phyloP scores from a whole-genome alignment of 2,888 invertebrate species.

The Calephelis perditalis region DNA sequence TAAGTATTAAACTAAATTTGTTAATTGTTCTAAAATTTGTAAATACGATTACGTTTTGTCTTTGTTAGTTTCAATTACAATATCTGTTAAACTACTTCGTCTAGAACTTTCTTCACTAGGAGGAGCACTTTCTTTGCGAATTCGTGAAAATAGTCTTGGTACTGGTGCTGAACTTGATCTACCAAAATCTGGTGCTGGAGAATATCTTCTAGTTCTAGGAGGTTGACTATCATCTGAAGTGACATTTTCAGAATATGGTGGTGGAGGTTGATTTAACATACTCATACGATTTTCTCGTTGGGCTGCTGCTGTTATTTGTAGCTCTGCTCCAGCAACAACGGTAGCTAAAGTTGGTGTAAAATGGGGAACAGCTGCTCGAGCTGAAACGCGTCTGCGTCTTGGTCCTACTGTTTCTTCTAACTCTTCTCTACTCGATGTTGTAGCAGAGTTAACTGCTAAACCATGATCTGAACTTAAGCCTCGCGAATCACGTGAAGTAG shows the following conservation, averaged over 20 bases:
- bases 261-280: constrained; percentile 66
- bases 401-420: constrained; percentile 52
- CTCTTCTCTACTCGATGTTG: constrained; percentile 42
- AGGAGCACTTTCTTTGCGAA: constrained; percentile 56
- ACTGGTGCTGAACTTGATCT: constrained; percentile 58
- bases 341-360: constrained; percentile 69
- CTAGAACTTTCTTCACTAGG: constrained; percentile 50
- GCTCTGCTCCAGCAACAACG: constrained; percentile 64
- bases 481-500: constrained; percentile 21
- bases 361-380: constrained; percentile 58
- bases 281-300: constrained; percentile 66
- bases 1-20: constrained; percentile 43
- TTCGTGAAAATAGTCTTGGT: constrained; percentile 62
- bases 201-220: constrained; percentile 58
- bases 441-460: constrained; percentile 38
- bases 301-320: constrained; percentile 62
- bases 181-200: constrained; percentile 60
- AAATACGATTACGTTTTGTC: constrained; percentile 62
- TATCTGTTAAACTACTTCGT: constrained; percentile 67
- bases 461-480: constrained; percentile 30
- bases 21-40: constrained; percentile 47
- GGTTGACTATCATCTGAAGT: constrained; percentile 41
- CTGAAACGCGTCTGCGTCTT: constrained; percentile 61
- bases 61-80: constrained; percentile 70
- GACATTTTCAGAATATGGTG: constrained; percentile 57